Evolutionary conservation across 2,888 invertebrate species (phyloP).

Genomic region (Leucania comma): DNA sequence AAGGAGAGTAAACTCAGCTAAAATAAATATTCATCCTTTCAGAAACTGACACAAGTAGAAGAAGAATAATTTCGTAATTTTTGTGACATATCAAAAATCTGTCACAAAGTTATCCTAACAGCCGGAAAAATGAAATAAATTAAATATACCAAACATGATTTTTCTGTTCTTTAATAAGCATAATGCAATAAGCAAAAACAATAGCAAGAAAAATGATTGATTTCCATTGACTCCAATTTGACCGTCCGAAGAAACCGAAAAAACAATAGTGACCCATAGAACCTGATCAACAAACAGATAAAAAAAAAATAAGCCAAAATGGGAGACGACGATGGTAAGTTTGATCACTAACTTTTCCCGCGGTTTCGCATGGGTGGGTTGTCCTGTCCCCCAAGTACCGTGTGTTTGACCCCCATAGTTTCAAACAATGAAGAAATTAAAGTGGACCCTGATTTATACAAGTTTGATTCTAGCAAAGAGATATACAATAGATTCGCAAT

Average conservation of each 20-base stretch:
- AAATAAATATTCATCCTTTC: neutral
- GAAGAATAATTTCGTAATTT: neutral
- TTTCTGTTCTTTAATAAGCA: neutral
- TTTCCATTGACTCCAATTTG: neutral
- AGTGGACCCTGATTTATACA: too few species aligned
- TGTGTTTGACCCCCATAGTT: too few species aligned
- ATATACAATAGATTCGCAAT: too few species aligned
- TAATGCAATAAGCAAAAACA: neutral
- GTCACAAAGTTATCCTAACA: neutral
- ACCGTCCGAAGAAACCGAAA: neutral
- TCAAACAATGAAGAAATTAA: too few species aligned
- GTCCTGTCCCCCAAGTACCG: neutral
- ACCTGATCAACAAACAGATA: neutral
- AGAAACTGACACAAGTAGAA: neutral
- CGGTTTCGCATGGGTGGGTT: neutral
- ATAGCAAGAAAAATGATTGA: neutral
- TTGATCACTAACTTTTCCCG: neutral
- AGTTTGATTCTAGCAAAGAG: too few species aligned
- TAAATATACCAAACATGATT: neutral
- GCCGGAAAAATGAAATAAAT: neutral
- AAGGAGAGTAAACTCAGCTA: conserved; percentile 2
- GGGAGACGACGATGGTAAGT: conserved; percentile 43
- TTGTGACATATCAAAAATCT: conserved; percentile 8
- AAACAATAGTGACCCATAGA: neutral
- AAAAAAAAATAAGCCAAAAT: conserved; percentile 16